Percentiles rank a stretch among this genome's conserved stretches.
phyloP scores from a whole-genome alignment of 1,140 invertebrate genomes.

The Oedothorax gibbosus region DNA sequence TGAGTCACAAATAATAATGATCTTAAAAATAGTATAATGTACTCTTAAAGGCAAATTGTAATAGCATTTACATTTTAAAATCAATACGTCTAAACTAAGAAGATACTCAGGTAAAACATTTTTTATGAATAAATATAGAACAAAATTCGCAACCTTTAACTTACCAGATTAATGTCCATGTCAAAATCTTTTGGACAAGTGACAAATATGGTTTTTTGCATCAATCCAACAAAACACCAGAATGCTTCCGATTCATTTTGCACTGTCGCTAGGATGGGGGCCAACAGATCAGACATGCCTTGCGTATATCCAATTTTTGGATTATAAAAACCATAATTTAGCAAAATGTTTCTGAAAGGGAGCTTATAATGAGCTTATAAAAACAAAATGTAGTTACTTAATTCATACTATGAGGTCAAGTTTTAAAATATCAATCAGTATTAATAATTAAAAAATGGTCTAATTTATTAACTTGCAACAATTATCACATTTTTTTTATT shows the following conservation, averaged over 20 bases:
- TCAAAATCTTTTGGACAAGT: conserved; percentile 92
- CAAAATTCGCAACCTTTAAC: conserved; percentile 53
- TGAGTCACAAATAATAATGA: no score
- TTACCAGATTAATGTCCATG: conserved; percentile 90
- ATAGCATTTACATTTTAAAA: no score
- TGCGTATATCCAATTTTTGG: conserved; percentile 84
- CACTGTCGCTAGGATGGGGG: conserved; percentile 87
- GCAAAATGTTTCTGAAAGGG: conserved; percentile 80
- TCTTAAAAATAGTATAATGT: no score
- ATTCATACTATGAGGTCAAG: no score
- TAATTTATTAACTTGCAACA: no score
- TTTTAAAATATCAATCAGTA: no score
- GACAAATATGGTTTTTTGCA: conserved; percentile 90
- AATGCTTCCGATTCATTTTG: conserved; percentile 90
- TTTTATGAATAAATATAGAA: not conserved
- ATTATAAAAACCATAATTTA: conserved; percentile 92
- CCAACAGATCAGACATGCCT: conserved; percentile 92
- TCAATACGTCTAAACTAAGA: no score
- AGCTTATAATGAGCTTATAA: not conserved
- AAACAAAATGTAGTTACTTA: no score
- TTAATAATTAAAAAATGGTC: no score
- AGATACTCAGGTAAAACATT: not conserved
- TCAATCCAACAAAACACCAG: conserved; percentile 94
- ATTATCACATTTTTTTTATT: no score
- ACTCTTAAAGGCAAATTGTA: no score